Base-by-base conservation (phyloP, 2,888 invertebrate genomes). In the Steinernema scapterisci region DNA sequence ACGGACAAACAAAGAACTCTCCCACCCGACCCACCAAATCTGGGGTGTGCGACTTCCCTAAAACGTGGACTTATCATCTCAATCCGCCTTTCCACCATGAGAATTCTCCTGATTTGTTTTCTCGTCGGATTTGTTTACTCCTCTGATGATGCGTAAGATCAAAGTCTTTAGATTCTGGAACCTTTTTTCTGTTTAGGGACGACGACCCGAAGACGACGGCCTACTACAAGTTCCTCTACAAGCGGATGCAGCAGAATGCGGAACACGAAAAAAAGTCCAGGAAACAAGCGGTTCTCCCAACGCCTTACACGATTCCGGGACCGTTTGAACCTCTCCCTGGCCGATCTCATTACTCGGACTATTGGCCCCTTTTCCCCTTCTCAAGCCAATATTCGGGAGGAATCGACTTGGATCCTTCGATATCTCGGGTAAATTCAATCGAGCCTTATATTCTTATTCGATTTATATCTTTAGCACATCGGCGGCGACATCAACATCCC, bases 321-420 rank as follows among this genome's bases (percentile, higher is more conserved):
- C 83, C 83, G 1, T 83, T 83, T 54, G 81, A 83, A 31, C 84
- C 84, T 0, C 73, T 84, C 0, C 84, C 84, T 5, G 84, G 84
- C 21, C 73, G 84, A 13, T 79, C 80, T 48, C 83, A 84, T 54
- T 72, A 74, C 23, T 80, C 82, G 13, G 81, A 84, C 72, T 84
- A 84, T 51, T 83, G 82, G 82, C 84, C 84, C 7, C 81, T 84
- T 0, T 84, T 80, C 48, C 84, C 84, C 23, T 84, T 84, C 54
- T 78, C 80, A 44, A 83, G 81, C 74, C 84, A 84, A 70, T 83
- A 79, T 71, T 80, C 80, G 25, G 84, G 83, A 23, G 84, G 83
- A 46, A 56, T 84, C 9, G 84, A 84, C 76, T 71, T 84, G 46
- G 84, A 84, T 79, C 84, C 84, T 19, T 79, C 83, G 1, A 83